Evolutionary conservation across 1,140 invertebrate species (phyloP).

Genomic region (Ostrea denselamellosa): DNA sequence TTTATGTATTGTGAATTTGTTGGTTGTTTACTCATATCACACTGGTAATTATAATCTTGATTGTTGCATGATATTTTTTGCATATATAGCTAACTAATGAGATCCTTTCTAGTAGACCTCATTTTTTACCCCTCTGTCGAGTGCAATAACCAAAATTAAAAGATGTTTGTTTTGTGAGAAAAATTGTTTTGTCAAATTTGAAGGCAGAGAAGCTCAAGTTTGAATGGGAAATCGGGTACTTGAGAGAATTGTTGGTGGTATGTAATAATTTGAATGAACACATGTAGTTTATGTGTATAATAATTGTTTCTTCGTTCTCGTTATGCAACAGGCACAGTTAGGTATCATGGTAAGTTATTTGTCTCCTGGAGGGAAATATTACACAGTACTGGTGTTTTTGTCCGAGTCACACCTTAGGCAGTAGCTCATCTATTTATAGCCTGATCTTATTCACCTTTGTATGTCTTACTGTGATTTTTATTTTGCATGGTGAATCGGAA

Average conservation of each 20-base stretch:
- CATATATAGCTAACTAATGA: too few species aligned
- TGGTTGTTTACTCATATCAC: neutral
- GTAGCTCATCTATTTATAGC: neutral
- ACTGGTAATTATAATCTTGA: neutral
- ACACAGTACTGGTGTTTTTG: neutral
- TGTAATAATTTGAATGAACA: neutral
- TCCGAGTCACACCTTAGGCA: neutral
- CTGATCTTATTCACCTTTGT: neutral
- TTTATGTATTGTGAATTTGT: neutral
- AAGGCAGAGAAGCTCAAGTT: too few species aligned
- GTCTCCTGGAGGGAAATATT: neutral
- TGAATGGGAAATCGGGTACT: too few species aligned
- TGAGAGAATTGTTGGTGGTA: too few species aligned
- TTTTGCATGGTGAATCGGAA: neutral
- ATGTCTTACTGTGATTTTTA: neutral
- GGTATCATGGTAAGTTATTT: conserved; percentile 69
- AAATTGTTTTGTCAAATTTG: too few species aligned
- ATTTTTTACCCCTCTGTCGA: too few species aligned
- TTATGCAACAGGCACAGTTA: conserved; percentile 63
- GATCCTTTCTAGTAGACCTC: too few species aligned
- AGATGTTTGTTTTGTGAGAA: too few species aligned
- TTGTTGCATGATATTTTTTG: neutral
- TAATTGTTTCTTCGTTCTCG: conserved; percentile 42
- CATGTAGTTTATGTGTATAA: neutral
- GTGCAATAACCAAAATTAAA: too few species aligned